Evolutionary conservation across 1,140 invertebrate species (phyloP).

Genomic region (Drosophila virilis): DNA sequence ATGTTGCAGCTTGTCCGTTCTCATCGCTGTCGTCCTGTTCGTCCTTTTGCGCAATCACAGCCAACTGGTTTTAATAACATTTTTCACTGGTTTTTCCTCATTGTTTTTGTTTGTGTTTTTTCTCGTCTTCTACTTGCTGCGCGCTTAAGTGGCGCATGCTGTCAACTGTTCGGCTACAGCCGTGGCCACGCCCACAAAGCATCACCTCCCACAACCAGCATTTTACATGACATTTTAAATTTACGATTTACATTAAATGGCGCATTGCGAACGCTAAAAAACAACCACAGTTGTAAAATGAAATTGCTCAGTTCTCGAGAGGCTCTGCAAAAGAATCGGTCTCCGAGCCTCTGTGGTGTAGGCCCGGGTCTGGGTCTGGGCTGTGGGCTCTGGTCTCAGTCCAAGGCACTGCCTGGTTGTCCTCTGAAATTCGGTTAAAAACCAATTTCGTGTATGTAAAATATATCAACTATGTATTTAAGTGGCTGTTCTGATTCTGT

Average conservation of each 20-base stretch:
- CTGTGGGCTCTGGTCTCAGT: neutral
- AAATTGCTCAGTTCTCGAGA: constrained; percentile 68
- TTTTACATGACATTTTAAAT: constrained; percentile 83
- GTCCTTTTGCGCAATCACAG: constrained; percentile 61
- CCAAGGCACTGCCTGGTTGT: constrained; percentile 36
- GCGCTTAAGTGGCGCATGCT: constrained; percentile 67
- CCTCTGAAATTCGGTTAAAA: constrained; percentile 71
- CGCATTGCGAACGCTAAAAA: constrained; percentile 71
- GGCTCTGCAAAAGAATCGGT: constrained; percentile 15
- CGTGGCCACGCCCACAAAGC: constrained; percentile 53
- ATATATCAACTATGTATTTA: constrained; percentile 83
- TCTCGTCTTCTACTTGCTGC: constrained; percentile 28
- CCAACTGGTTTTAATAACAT: constrained; percentile 78
- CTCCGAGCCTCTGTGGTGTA: too few species aligned
- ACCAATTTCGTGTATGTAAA: constrained; percentile 82
- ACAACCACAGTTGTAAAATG: constrained; percentile 80
- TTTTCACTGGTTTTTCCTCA: constrained; percentile 66
- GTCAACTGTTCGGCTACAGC: constrained; percentile 50
- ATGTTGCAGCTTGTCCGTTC: constrained; percentile 28
- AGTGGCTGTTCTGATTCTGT: constrained; percentile 61
- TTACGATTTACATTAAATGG: constrained; percentile 83
- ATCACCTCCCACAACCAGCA: constrained; percentile 46
- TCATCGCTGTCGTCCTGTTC: constrained; percentile 29
- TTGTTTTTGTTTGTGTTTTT: constrained; percentile 32
- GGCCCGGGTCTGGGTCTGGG: neutral